Conservation (phyloP, 2,888 invertebrate species). For the Cancer borealis region DNA sequence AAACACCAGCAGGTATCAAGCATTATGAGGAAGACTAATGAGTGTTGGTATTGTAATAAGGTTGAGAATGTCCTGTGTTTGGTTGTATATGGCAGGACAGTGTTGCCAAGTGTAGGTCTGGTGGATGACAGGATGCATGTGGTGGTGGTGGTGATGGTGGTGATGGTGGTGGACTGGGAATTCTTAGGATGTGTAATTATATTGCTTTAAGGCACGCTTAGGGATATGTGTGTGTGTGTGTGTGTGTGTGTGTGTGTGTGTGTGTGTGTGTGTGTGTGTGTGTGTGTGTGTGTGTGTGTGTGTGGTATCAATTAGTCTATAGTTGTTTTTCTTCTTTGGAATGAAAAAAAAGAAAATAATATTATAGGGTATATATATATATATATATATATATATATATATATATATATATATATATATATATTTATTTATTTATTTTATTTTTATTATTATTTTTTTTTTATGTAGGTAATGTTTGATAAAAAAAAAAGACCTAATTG, state of each 20-base stretch:
- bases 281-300: slow-evolving; percentile 27
- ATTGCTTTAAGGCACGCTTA: background rate
- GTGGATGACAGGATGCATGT: background rate
- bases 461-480: background rate
- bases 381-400: background rate
- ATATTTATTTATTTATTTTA: background rate
- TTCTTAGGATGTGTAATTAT: background rate
- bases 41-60: background rate
- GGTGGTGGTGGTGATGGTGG: background rate
- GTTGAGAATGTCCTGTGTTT: background rate
- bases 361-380: background rate
- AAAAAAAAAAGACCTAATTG: background rate
- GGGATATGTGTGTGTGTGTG: slow-evolving; percentile 44
- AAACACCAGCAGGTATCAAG: background rate
- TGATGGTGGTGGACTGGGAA: background rate
- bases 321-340: background rate
- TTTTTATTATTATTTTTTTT: too few species aligned
- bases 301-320: background rate
- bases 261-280: slow-evolving; percentile 43
- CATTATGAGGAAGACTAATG: background rate
- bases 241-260: slow-evolving; percentile 49
- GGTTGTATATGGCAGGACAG: background rate
- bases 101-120: background rate
- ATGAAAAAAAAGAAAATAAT: background rate
- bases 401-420: background rate